phyloP scores from a whole-genome alignment of 2,113 vertebrate genomes.

The Macrotis lagotis region DNA sequence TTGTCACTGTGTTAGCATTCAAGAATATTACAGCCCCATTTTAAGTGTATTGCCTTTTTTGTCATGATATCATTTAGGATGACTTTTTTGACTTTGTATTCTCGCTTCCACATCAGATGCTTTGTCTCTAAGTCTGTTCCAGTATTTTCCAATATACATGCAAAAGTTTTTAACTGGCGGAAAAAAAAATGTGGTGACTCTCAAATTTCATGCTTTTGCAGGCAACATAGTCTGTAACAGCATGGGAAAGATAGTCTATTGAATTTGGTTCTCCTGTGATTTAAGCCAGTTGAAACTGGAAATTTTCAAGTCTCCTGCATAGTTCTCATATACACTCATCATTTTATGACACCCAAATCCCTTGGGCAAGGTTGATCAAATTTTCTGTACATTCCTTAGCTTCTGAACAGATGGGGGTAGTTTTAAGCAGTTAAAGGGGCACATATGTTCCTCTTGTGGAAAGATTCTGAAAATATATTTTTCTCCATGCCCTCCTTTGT shows the following conservation, averaged over 20 bases:
- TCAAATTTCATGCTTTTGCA: conserved; percentile 36
- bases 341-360: conserved; percentile 58
- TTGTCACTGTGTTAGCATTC: background rate
- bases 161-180: conserved; percentile 5
- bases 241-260: background rate
- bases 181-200: no score
- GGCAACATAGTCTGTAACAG: conserved; percentile 41
- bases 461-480: conserved; percentile 68
- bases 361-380: conserved; percentile 64
- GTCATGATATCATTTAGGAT: background rate
- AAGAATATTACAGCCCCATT: background rate
- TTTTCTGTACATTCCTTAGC: conserved; percentile 70
- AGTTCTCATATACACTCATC: conserved; percentile 53
- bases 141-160: conserved; percentile 43
- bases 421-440: conserved; percentile 77
- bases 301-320: conserved; percentile 37
- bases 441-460: conserved; percentile 79
- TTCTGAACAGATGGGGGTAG: conserved; percentile 79
- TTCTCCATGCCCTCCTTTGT: conserved; percentile 43
- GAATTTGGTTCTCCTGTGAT: conserved; percentile 20
- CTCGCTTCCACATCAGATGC: background rate
- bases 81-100: background rate
- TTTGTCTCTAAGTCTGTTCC: conserved; percentile 34
- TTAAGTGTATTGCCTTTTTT: background rate
- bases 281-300: conserved; percentile 54